Base-by-base conservation (phyloP, 1,140 invertebrate genomes). In the Argopecten irradians region DNA sequence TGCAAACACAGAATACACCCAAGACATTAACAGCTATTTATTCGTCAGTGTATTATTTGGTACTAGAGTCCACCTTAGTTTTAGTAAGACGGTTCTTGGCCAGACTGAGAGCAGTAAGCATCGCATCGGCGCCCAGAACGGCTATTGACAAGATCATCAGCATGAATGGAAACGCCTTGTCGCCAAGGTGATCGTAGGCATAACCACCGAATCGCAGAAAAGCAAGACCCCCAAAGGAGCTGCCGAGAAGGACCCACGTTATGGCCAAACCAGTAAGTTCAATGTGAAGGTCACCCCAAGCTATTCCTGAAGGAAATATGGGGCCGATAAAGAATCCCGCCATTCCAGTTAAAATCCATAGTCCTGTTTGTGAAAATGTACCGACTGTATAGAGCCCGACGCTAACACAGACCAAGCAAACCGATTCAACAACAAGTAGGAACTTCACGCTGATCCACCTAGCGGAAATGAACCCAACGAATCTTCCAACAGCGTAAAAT, bases 261-360 rank as follows among this genome's bases (percentile, higher is more conserved):
- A 87, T 87, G 32, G 87, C 87, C 35, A 84, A 28, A 1, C 87
- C 82, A 14, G 87, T 87, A 19, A 87, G 22, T 41, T 87, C 82
- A 34, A 87, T 84, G 32, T 87, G 46, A 41, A 34, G 34, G 46
- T 87, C 82, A 83, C 87, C 87, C 87, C 87, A 87, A 41, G 36
- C 87, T 19, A 87, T 87, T 11, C 87, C 87, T n/a, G 82, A 39
- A 22, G 87, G 87, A 32, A 87, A 87, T 13, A 87, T 83, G 14
- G 87, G 87, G 9, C 82, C 87, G 0, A 84, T 22, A 22, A 84
- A 87, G 8, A 84, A 84, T 33, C 87, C 87, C 16, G 43, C 41
- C 28, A 34, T 35, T 22, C 14, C 82, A 8, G 87, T 34, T 22
- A 87, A 41, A 7, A 87, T 33, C 87, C 35, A 87, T 16, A 83